phyloP scores from a whole-genome alignment of 2,113 vertebrate genomes.

The Ceratotherium simum region DNA sequence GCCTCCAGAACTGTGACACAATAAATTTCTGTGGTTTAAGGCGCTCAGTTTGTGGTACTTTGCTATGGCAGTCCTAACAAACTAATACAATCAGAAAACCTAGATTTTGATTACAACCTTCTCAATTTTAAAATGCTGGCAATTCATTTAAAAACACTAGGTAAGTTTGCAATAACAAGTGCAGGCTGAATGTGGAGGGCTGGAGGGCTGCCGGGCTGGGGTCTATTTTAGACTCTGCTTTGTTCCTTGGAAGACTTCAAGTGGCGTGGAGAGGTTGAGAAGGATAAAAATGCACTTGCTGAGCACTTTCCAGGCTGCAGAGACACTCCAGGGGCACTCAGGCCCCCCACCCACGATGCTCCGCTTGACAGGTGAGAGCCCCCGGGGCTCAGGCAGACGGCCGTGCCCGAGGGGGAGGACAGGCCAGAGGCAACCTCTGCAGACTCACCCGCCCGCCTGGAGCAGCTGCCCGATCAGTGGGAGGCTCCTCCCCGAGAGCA shows the following conservation, averaged over 20 bases:
- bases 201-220: neutral
- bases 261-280: neutral
- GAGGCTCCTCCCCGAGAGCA: neutral
- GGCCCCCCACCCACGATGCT: neutral
- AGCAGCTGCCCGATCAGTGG: neutral
- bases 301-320: neutral
- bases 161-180: neutral
- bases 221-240: neutral
- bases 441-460: constrained; percentile 34
- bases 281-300: neutral
- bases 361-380: neutral
- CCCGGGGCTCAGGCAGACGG: neutral
- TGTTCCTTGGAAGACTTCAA: neutral
- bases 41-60: neutral
- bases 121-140: neutral
- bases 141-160: neutral
- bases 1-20: neutral
- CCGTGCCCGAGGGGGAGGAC: neutral
- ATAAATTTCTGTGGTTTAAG: neutral
- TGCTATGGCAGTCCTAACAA: neutral
- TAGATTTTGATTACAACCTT: neutral
- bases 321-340: neutral
- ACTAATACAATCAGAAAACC: neutral
- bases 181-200: neutral
- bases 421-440: neutral